Percentiles rank a stretch among this genome's conserved stretches.
Conservation (phyloP, 2,888 invertebrate species). For the Nysson spinosus region DNA sequence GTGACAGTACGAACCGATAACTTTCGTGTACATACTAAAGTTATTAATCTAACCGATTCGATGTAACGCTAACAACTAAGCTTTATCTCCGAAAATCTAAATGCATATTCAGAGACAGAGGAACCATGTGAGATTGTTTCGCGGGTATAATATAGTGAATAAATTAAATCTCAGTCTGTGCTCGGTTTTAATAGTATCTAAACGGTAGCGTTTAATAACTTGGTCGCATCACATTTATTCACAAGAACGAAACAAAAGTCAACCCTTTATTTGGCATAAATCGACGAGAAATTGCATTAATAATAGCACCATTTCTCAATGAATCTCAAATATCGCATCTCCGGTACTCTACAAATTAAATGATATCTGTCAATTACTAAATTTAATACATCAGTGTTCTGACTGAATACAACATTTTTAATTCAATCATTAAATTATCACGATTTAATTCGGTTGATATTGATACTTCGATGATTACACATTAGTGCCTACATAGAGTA, state of each 20-base stretch:
- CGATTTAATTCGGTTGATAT: no score
- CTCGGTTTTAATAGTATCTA: conserved; percentile 21
- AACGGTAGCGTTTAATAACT: conserved; percentile 6
- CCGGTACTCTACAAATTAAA: no score
- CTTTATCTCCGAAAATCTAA: conserved; percentile 23
- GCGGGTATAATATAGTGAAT: conserved; percentile 37
- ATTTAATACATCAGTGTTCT: no score
- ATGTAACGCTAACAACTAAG: conserved; percentile 33
- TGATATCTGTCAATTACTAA: no score
- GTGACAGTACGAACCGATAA: no score
- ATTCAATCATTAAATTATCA: no score
- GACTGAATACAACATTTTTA: no score
- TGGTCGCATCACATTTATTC: conserved; percentile 9
- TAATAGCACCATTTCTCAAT: neutral
- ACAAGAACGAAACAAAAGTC: conserved; percentile 4
- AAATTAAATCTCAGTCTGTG: conserved; percentile 60
- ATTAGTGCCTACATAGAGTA: no score
- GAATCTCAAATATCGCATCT: no score
- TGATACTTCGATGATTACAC: no score
- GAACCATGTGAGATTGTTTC: conserved; percentile 38
- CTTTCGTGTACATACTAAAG: conserved; percentile 9
- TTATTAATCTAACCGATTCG: conserved; percentile 30
- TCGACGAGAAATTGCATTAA: neutral
- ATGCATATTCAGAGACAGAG: conserved; percentile 35
- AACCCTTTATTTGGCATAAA: conserved; percentile 2